These are phyloP conservation scores for Atractosteus spatula DNA, from an alignment of 2,113 vertebrate genomes.

Conservation along the genomic window DNA sequence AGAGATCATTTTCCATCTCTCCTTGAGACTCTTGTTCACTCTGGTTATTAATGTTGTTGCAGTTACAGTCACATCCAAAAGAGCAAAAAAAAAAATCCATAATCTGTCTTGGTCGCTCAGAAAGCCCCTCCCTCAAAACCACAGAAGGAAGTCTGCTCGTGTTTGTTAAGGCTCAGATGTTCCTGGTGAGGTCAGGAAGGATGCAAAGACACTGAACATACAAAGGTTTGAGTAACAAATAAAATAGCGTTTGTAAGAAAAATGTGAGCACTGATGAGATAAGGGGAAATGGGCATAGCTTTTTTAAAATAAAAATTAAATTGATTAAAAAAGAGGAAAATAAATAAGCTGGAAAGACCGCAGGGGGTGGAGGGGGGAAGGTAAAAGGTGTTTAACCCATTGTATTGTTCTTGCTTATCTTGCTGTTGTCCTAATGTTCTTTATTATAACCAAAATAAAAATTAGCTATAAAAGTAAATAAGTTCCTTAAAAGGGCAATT, in stretches of 20 bases:
- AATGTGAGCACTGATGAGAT: too few relatives aligned
- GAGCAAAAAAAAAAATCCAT: not conserved
- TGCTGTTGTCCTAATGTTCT: too few relatives aligned
- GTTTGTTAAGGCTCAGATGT: slow-evolving; percentile 40
- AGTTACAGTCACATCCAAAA: not conserved
- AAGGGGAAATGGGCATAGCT: too few relatives aligned
- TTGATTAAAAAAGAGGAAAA: too few relatives aligned
- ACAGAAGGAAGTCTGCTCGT: slow-evolving; percentile 42
- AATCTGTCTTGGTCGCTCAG: slow-evolving; percentile 28
- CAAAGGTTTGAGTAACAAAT: slow-evolving; percentile 22
- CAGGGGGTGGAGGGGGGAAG: too few relatives aligned
- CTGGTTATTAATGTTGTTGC: not conserved
- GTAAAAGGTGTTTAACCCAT: too few relatives aligned
- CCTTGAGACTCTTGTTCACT: slow-evolving; percentile 8
- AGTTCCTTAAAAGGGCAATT: too few relatives aligned
- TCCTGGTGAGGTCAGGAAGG: slow-evolving; percentile 28
- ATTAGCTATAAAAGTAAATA: too few relatives aligned
- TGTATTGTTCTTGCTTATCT: too few relatives aligned
- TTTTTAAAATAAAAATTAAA: too few relatives aligned
- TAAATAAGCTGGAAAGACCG: too few relatives aligned
- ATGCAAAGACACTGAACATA: slow-evolving; percentile 34
- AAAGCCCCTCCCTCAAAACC: slow-evolving; percentile 43
- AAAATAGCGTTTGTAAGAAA: slow-evolving; percentile 15
- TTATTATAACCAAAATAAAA: too few relatives aligned
- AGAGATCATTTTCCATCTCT: slow-evolving; percentile 26